Conservation (phyloP, 2,113 vertebrate genomes). For the Galbula dea region DNA sequence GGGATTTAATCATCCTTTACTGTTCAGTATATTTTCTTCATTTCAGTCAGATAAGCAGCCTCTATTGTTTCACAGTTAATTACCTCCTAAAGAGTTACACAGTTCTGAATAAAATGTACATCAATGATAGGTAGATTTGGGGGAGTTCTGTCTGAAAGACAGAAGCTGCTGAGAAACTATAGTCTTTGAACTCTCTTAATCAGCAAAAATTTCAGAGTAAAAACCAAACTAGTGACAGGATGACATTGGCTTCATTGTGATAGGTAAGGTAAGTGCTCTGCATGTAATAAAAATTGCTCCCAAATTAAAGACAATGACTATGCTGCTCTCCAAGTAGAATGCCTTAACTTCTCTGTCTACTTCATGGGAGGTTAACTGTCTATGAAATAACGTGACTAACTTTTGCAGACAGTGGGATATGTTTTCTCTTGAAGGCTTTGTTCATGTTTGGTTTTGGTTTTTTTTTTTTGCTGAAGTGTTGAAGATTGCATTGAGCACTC, state of each 20-base stretch:
- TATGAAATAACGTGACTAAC: not conserved
- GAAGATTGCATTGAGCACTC: not conserved
- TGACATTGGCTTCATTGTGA: not conserved
- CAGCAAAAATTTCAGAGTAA: not conserved
- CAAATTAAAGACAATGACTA: not conserved
- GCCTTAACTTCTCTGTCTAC: not conserved
- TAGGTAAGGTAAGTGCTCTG: not conserved
- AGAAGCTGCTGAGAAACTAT: not conserved
- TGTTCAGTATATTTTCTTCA: not conserved
- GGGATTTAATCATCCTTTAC: not conserved
- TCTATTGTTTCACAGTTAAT: slow-evolving; percentile 41
- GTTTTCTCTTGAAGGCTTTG: not conserved
- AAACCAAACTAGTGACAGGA: not conserved
- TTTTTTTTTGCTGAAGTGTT: not conserved
- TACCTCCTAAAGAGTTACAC: not conserved
- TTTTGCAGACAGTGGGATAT: not conserved
- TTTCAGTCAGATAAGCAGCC: not conserved
- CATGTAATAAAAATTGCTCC: not conserved
- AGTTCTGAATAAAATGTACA: not conserved
- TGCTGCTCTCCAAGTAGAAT: not conserved
- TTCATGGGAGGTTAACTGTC: not conserved
- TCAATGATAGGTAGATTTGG: not conserved
- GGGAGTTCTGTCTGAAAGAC: not conserved
- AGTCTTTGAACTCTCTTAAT: not conserved
- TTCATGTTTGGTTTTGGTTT: too few species aligned